Evolutionary conservation across 2,113 vertebrate species (phyloP).

Genomic region (Acanthochromis polyacanthus): DNA sequence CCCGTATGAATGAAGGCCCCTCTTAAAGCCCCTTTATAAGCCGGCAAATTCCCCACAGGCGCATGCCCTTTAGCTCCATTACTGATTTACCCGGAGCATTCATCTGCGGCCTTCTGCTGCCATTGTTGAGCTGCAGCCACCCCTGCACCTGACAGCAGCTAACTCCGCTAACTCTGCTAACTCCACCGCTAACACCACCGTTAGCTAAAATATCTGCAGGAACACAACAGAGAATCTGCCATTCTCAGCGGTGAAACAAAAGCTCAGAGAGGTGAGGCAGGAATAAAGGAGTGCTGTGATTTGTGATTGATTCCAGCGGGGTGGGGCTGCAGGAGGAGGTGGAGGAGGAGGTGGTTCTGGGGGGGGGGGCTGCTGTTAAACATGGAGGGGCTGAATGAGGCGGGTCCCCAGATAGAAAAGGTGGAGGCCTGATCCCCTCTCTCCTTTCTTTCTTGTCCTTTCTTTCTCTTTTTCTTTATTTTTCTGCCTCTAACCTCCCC

Average conservation of each 20-base stretch:
- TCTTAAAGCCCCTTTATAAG: constrained; percentile 93
- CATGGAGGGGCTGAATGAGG: constrained; percentile 83
- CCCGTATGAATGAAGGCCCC: constrained; percentile 92
- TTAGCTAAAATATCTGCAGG: too few species aligned
- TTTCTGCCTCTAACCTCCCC: constrained; percentile 20
- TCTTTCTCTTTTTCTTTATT: constrained; percentile 62
- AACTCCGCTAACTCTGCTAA: not conserved
- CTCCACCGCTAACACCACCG: too few species aligned
- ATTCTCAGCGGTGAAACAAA: not conserved
- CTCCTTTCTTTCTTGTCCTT: constrained; percentile 68
- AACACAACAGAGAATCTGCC: too few species aligned
- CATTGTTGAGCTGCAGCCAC: constrained; percentile 77
- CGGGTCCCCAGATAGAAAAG: constrained; percentile 81
- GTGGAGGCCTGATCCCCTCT: constrained; percentile 85
- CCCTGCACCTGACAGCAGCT: constrained; percentile 87
- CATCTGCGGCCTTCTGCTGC: constrained; percentile 95
- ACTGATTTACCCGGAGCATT: constrained; percentile 97
- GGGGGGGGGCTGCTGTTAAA: constrained; percentile 76
- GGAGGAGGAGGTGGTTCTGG: too few species aligned
- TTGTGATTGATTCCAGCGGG: constrained; percentile 80
- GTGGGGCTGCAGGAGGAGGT: not conserved
- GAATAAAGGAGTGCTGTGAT: constrained; percentile 14
- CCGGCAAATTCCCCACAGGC: constrained; percentile 95
- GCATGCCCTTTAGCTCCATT: constrained; percentile 98
- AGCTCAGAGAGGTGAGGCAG: constrained; percentile 1